These are phyloP conservation scores for Mya arenaria DNA, from an alignment of 1,140 invertebrate genomes.

Conservation along the genomic window DNA sequence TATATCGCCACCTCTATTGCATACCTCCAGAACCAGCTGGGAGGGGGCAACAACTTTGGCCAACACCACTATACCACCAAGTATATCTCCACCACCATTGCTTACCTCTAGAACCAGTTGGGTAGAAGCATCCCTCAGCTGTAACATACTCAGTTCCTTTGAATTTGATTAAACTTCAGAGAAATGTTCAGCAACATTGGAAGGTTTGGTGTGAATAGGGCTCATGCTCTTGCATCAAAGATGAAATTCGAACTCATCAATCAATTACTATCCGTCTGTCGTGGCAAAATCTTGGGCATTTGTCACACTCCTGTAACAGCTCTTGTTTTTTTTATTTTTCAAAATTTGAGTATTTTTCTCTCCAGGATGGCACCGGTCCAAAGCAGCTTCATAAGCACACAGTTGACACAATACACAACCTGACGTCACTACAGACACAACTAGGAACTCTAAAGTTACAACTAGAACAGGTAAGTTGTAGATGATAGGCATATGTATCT, in stretches of 20 bases:
- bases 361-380: conserved; percentile 61
- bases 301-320: background rate
- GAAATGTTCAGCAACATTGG: background rate
- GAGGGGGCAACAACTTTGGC: background rate
- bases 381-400: conserved; percentile 60
- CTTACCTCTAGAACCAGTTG: background rate
- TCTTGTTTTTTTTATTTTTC: background rate
- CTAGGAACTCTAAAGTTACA: conserved; percentile 37
- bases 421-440: conserved; percentile 54
- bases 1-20: background rate
- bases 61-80: background rate
- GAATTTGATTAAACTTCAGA: background rate
- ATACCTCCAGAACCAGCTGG: background rate
- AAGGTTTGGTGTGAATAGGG: background rate
- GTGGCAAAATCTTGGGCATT: too few relatives aligned
- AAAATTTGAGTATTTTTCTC: background rate
- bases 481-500: background rate
- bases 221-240: background rate
- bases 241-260: too few relatives aligned
- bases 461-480: conserved; percentile 58
- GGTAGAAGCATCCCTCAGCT: too few relatives aligned
- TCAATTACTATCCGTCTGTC: too few relatives aligned
- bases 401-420: conserved; percentile 56
- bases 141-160: too few relatives aligned
- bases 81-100: background rate